Evolutionary conservation across 92 coral and sea anemone species (phyloP).

Genomic region (Epizoanthus scotinus): DNA sequence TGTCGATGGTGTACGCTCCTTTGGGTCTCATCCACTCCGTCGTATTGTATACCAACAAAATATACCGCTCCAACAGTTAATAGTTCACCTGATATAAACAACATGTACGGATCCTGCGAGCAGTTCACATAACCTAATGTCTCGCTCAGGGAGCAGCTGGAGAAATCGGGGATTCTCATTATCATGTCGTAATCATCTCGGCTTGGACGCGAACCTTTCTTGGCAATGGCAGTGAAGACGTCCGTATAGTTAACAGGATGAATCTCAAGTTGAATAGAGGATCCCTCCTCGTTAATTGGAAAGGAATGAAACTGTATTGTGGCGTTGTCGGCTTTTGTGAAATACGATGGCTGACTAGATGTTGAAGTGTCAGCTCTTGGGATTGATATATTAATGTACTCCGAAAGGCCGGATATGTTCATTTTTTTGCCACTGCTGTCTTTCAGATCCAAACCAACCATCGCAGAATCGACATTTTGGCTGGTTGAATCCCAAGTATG

Average conservation of each 20-base stretch:
- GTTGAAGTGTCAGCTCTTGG: slow-evolving; percentile 41
- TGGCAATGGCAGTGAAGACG: slow-evolving; percentile 48
- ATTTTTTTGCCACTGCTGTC: slow-evolving; percentile 36
- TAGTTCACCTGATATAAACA: slow-evolving; percentile 18
- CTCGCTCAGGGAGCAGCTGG: slow-evolving; percentile 21
- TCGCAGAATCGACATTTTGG: slow-evolving; percentile 19
- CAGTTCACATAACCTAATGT: slow-evolving; percentile 19
- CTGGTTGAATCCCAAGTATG: slow-evolving; percentile 37
- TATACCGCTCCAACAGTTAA: slow-evolving; percentile 10
- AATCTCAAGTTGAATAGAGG: slow-evolving; percentile 55
- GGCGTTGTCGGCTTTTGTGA: slow-evolving; percentile 53
- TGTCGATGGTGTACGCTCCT: neutral
- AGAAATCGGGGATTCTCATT: slow-evolving; percentile 21
- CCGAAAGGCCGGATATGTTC: slow-evolving; percentile 56
- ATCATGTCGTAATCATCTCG: slow-evolving; percentile 23
- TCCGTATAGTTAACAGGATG: slow-evolving; percentile 57
- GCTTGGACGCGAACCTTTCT: slow-evolving; percentile 60
- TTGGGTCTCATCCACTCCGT: slow-evolving; percentile 7
- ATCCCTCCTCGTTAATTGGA: slow-evolving; percentile 45
- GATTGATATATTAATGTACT: slow-evolving; percentile 66
- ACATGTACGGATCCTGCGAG: slow-evolving; percentile 27
- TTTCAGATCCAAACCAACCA: slow-evolving; percentile 26
- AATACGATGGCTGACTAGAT: slow-evolving; percentile 33
- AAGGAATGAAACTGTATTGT: slow-evolving; percentile 68
- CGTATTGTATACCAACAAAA: slow-evolving; percentile 12